phyloP scores from a whole-genome alignment of 2,888 invertebrate genomes.

The Eilema depressum region DNA sequence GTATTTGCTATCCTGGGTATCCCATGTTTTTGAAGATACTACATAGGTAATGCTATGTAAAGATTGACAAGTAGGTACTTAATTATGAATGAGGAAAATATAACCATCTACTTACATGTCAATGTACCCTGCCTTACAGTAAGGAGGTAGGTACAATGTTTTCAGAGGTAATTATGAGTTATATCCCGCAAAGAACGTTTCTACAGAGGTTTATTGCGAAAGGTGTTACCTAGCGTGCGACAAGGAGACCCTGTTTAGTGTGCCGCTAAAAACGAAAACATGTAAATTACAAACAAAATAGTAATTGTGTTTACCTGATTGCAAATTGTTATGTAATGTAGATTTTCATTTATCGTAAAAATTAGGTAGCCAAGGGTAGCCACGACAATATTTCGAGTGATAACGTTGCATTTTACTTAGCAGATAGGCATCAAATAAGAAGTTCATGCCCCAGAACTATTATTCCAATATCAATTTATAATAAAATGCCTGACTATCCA shows the following conservation, averaged over 20 bases:
- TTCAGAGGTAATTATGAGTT: constrained; percentile 24
- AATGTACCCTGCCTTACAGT: background rate
- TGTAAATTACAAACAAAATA: constrained; percentile 70
- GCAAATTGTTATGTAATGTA: constrained; percentile 36
- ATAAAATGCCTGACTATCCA: no score
- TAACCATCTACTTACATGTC: background rate
- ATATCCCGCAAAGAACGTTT: constrained; percentile 36
- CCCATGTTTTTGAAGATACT: no score
- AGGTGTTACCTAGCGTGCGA: constrained; percentile 67
- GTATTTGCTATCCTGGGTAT: no score
- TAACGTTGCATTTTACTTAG: background rate
- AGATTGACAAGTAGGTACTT: no score
- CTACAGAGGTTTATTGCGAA: constrained; percentile 56
- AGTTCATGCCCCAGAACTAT: no score
- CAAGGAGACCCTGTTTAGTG: constrained; percentile 69
- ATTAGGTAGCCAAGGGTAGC: background rate
- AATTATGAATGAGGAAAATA: no score
- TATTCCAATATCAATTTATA: no score
- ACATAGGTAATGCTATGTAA: no score
- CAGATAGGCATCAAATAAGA: background rate
- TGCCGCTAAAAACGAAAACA: constrained; percentile 83
- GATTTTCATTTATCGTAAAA: constrained; percentile 16
- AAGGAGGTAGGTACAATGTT: constrained; percentile 12
- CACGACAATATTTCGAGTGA: background rate
- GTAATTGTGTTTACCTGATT: constrained; percentile 65